Evolutionary conservation across 92 coral and sea anemone genomes (phyloP), one percentile per base, ranked within the genome.

Genomic region (Blastomussa wellsi): DNA sequence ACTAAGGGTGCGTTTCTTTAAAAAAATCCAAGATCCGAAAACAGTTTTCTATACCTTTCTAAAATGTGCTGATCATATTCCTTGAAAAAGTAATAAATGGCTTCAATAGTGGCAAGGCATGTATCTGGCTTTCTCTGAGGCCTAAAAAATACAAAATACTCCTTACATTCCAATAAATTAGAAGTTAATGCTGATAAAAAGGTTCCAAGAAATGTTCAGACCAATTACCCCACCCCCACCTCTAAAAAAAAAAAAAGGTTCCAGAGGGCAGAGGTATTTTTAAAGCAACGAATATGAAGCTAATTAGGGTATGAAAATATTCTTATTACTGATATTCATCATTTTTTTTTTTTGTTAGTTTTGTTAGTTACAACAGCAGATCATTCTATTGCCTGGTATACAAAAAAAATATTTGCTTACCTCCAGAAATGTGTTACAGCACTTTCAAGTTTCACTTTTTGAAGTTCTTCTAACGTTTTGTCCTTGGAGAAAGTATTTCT

Each of bases 101-200:
- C 97, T 85, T 93, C 97, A 67, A 93, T 93, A 28, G 97, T 93
- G 32, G 97, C 97, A 15, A 93, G 89, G 76, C 97, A 93, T 22
- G 94, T 93, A 37, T 89, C 84, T n/a, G 95, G 97, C 53, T 93
- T 93, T 20, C 86, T 84, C 74, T 93, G 97, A 20, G 93, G 94
- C 82, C 97, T 93, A 77, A 9, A 86, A 28, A 42, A 28, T 14
- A 16, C 12, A 38, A 7, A 31, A 53, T 36, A 47, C 19, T 80
- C 39, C 48, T 7, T 11, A 57, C 22, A 57, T 57, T 26, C 22
- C 26, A 22, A 5, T 22, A 57, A 57, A 57, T 57, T n/a, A n/a
- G n/a, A n/a, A n/a, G n/a, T n/a, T n/a, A n/a, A n/a, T n/a, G n/a
- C n/a, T n/a, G n/a, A n/a, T n/a, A n/a, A 39, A 39, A 39, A 3